Evolutionary conservation across 2,113 vertebrate genomes (phyloP), one percentile per base, ranked within the genome.

Genomic region (Mastomys natalensis): DNA sequence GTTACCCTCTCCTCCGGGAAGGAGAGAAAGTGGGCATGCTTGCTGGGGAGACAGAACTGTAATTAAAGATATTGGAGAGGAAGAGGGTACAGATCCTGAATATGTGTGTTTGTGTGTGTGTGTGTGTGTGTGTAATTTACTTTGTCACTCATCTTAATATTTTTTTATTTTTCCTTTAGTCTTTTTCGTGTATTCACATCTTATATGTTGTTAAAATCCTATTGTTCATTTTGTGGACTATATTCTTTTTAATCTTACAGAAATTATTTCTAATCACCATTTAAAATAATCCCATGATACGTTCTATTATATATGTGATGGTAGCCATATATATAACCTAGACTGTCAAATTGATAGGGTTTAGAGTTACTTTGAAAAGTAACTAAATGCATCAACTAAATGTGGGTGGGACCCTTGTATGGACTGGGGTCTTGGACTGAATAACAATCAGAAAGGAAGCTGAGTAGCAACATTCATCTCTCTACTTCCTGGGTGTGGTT

Each of bases 221-320:
- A 21, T 3, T 90, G 7, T 80, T 8, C 68, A 37, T 85, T 70
- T 40, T 93, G 4, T 62, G 64, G 51, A 11, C 37, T 84, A 40
- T 88, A 78, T 72, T 78, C 86, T 88, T 92, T 29, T 91, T 93
- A 85, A 87, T 51, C 8, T 95, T 17, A 15, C 40, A 70, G 40
- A 64, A 15, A 37, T 21, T 72, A 53, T 93, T 95, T 87, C 64
- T 90, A 22, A 87, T 40, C 45, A 89, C 40, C 31, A 60, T 89
- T 96, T 95, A 13, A 93, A 92, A 60, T 68, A 77, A 82, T 87
- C 68, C 26, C 7, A 43, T 48, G 9, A 58, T 45, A 45, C 48
- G 73, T 24, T 81, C 10, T 31, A 68, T 45, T 82, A 34, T 48
- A 51, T 60, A 58, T 82, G 37, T 40, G 22, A 82, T 60, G 21